Percentiles rank a stretch among this genome's conserved stretches.
Evolutionary conservation across 2,113 vertebrate species (phyloP).

Genomic region (Peromyscus polionotus): DNA sequence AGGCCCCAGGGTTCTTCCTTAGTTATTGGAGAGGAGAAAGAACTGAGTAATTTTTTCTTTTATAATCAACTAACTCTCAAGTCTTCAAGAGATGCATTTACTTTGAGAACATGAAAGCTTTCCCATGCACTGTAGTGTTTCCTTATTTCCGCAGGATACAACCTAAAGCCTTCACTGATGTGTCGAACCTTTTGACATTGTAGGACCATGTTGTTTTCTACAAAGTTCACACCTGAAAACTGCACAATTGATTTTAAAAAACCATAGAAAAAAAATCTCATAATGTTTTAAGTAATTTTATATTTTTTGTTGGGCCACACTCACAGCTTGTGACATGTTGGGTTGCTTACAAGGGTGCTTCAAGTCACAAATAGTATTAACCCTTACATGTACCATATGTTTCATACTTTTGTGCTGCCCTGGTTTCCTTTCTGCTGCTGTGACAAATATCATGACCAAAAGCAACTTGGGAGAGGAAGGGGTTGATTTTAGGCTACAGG

Average conservation of each 20-base stretch:
- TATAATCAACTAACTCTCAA: neutral
- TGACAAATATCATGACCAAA: neutral
- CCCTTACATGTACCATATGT: too few species aligned
- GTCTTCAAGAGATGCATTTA: neutral
- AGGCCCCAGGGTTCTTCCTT: neutral
- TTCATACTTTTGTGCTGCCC: neutral
- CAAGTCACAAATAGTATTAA: neutral
- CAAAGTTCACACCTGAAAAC: neutral
- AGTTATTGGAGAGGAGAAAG: neutral
- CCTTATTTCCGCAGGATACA: neutral
- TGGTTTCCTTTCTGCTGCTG: neutral
- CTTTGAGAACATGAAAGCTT: neutral
- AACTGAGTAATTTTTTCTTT: neutral
- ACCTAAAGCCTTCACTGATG: neutral
- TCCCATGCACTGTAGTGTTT: neutral
- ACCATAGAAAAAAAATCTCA: neutral
- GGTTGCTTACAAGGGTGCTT: neutral
- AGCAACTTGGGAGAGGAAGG: neutral
- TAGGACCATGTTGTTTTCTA: neutral
- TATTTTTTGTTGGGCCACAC: neutral
- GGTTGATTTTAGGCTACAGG: neutral
- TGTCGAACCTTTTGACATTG: neutral
- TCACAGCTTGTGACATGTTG: neutral
- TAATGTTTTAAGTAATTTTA: neutral
- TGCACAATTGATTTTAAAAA: too few species aligned